phyloP scores from a whole-genome alignment of 2,113 vertebrate species.

The Pelusios castaneus region DNA sequence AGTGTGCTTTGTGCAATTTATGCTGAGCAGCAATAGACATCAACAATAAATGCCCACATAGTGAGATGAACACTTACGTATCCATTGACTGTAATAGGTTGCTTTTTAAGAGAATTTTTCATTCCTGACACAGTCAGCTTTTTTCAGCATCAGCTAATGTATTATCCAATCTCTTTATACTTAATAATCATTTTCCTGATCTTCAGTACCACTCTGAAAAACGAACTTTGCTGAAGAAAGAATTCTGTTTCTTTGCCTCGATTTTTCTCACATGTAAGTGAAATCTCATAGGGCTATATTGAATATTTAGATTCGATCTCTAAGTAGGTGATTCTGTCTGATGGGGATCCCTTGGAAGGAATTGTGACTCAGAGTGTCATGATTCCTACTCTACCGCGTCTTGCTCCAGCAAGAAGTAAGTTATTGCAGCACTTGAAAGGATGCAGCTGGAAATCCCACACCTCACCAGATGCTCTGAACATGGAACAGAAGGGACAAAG shows the following conservation, averaged over 20 bases:
- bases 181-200: slow-evolving; percentile 45
- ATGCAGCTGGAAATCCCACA: background rate
- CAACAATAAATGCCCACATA: slow-evolving; percentile 60
- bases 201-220: background rate
- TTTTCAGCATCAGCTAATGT: slow-evolving; percentile 30
- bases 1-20: slow-evolving; percentile 36
- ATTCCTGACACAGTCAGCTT: background rate
- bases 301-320: background rate
- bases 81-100: slow-evolving; percentile 45
- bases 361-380: background rate
- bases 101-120: slow-evolving; percentile 66
- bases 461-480: background rate
- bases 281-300: background rate
- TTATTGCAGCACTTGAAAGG: background rate
- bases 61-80: slow-evolving; percentile 61
- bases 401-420: background rate
- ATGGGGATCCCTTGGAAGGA: background rate
- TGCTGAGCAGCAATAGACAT: slow-evolving; percentile 51
- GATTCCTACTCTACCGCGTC: background rate
- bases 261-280: background rate
- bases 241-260: background rate
- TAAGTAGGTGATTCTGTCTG: background rate
- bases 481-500: background rate
- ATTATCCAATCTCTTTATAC: background rate
- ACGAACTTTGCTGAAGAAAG: background rate